Evolutionary conservation across 2,888 invertebrate genomes (phyloP).

Genomic region (Scaptodrosophila latifasciaeformis): DNA sequence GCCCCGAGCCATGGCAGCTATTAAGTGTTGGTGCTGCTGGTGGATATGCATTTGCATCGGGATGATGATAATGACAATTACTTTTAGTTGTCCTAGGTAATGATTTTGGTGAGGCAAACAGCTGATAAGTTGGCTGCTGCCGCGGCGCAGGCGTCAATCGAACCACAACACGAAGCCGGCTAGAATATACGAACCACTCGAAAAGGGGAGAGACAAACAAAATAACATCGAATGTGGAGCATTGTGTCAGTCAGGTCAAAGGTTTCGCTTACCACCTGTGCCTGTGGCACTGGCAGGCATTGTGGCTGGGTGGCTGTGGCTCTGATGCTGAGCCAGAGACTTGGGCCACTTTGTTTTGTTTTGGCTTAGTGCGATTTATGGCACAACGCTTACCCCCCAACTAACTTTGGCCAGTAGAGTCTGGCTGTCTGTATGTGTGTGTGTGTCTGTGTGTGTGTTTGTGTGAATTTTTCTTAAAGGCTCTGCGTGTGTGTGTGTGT

Average conservation of each 20-base stretch:
- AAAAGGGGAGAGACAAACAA: no score
- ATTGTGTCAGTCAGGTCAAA: slow-evolving; percentile 71
- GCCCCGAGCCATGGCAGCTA: background rate
- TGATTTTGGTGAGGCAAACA: slow-evolving; percentile 37
- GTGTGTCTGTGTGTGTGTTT: slow-evolving; percentile 15
- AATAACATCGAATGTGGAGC: slow-evolving; percentile 71
- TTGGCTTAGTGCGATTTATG: slow-evolving; percentile 63
- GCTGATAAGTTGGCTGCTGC: slow-evolving; percentile 43
- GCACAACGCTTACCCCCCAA: slow-evolving; percentile 39
- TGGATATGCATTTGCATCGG: background rate
- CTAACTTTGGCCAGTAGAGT: slow-evolving; percentile 4
- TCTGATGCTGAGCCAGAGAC: slow-evolving; percentile 39
- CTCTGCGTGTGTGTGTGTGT: slow-evolving; percentile 14
- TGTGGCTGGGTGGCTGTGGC: slow-evolving; percentile 27
- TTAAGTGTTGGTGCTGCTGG: slow-evolving; percentile 16
- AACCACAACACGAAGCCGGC: slow-evolving; percentile 22
- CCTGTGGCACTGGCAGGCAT: no score
- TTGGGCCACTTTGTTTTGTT: slow-evolving; percentile 50
- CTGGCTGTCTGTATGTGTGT: slow-evolving; percentile 12
- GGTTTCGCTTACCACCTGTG: slow-evolving; percentile 21
- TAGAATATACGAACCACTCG: background rate
- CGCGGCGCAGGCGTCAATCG: slow-evolving; percentile 40
- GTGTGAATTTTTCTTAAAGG: slow-evolving; percentile 18
- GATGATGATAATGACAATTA: background rate
- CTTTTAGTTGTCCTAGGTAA: slow-evolving; percentile 59